A percentile compares a stretch with the other conserved stretches of the same genome.
Conservation (phyloP, 2,113 vertebrate species). For the Odobenus rosmarus region DNA sequence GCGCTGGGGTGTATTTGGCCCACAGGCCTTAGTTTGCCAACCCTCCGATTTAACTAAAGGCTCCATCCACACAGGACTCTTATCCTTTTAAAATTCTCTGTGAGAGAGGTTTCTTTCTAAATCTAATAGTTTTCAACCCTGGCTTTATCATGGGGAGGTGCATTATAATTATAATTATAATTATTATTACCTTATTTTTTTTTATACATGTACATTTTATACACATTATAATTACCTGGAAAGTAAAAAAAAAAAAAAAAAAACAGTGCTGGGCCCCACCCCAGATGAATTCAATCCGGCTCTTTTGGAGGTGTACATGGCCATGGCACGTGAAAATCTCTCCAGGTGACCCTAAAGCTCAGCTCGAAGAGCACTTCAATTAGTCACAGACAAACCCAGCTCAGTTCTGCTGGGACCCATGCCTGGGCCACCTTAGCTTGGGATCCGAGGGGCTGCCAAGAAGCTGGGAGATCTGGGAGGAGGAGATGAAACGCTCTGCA, state of each 20-base stretch:
- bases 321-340: rapidly evolving
- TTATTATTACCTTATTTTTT: too few species aligned
- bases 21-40: not conserved
- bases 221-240: not conserved
- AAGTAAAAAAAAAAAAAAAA: not conserved
- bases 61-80: too few species aligned
- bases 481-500: rapidly evolving
- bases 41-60: not conserved
- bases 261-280: rapidly evolving
- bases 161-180: too few species aligned
- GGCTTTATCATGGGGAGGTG: too few species aligned
- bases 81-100: not conserved
- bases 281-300: not conserved
- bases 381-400: not conserved
- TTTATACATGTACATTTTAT: too few species aligned
- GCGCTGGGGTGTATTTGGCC: rapidly evolving
- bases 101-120: not conserved
- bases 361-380: too few species aligned
- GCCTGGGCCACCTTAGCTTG: not conserved
- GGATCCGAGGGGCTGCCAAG: rapidly evolving
- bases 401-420: not conserved
- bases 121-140: not conserved
- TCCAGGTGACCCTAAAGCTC: not conserved
- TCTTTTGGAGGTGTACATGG: rapidly evolving
- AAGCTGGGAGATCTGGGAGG: not conserved